Conservation (phyloP, 2,113 vertebrate genomes). For the Leptodactylus fuscus region DNA sequence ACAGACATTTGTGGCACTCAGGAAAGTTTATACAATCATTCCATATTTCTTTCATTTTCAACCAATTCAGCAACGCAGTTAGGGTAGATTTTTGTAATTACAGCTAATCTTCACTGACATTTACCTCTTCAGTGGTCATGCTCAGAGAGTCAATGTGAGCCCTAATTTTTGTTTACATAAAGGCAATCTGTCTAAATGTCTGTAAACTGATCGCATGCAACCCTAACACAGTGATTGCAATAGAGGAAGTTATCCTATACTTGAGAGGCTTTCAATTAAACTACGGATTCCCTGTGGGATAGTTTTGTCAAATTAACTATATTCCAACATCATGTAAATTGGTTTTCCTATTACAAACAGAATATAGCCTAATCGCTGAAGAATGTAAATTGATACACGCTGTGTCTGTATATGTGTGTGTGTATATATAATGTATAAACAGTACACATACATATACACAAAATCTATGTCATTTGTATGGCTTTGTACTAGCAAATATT, state of each 20-base stretch:
- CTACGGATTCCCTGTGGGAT: constrained; percentile 14
- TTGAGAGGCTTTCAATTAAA: constrained; percentile 35
- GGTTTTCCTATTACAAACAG: constrained; percentile 20
- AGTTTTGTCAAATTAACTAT: constrained; percentile 46
- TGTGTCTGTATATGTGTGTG: not conserved
- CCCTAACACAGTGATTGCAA: constrained; percentile 22
- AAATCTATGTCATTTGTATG: not conserved
- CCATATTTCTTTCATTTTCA: constrained; percentile 10
- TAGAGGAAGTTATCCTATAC: constrained; percentile 52
- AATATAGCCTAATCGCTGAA: constrained; percentile 30
- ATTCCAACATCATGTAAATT: constrained; percentile 19
- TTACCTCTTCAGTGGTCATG: constrained; percentile 43
- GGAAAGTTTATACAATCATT: not conserved
- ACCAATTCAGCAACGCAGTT: constrained; percentile 45
- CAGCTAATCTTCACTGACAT: constrained; percentile 42
- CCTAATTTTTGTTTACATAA: constrained; percentile 62
- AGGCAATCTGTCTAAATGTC: constrained; percentile 53
- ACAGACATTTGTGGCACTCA: constrained; percentile 53
- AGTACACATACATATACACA: not conserved
- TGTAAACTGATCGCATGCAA: constrained; percentile 61
- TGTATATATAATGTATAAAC: not conserved
- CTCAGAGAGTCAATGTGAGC: constrained; percentile 53
- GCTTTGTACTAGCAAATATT: not conserved
- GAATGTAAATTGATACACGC: constrained; percentile 28
- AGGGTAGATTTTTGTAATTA: constrained; percentile 47